Base-by-base conservation (phyloP, 2,113 vertebrate species). In the Leucopternis melanops region DNA sequence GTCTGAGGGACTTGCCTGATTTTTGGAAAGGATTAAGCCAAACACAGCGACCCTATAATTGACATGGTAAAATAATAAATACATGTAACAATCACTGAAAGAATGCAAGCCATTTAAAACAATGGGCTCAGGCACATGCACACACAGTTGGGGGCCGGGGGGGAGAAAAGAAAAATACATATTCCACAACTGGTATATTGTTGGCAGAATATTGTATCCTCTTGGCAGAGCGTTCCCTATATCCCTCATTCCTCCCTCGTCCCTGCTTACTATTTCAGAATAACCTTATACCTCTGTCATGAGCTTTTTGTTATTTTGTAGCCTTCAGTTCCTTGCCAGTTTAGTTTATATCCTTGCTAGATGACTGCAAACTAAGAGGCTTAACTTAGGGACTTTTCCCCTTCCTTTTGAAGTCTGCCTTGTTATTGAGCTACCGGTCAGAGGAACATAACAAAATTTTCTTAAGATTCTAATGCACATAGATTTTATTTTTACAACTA, bases 1-100 rank as follows among this genome's bases (percentile, higher is more conserved):
- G 8, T 11, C 84, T 6, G 23, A 34, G 8, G 7, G 50, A 16
- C 21, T 22, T 23, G n/a, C n/a, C 98, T 80, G 94, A 94, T 95
- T 99, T 99, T 87, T 97, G 96, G 44, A 94, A 72, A 75, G 98
- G 96, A 91, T 99, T 99, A 78, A 99, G 81, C 99, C 99, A 99
- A 42, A 98, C 96, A 96, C 99, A 99, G 66, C 99, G 99, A 66
- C 99, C 99, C 99, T 99, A 14, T 29, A 74, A 62, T 80, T 61
- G 59, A 92, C 58, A 61, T 15, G 42, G 58, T 91, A 94, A 54
- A 77, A 40, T 85, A 89, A 94, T 63, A 81, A 90, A 88, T 66
- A 34, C 38, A 59, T 42, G 16, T 84, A 82, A 86, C 26, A 84
- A 47, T 21, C 26, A 67, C 9, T 50, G n/a, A 74, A 83, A 67